These are phyloP conservation scores for Megalurothrips usitatus DNA, from an alignment of 2,888 invertebrate species.

Conservation along the genomic window DNA sequence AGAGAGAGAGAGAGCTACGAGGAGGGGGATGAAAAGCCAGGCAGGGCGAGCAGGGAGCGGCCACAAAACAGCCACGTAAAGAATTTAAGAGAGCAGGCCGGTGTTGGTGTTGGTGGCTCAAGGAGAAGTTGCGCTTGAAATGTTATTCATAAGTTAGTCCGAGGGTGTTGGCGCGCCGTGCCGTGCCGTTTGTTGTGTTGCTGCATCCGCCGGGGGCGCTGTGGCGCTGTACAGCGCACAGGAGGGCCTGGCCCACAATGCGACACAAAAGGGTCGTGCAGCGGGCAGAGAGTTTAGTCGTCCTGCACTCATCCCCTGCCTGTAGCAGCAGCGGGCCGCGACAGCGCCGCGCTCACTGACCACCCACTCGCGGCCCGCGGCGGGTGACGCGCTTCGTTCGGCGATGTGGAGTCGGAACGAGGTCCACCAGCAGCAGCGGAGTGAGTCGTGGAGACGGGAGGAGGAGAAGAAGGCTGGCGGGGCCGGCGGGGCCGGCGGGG, in stretches of 20 bases:
- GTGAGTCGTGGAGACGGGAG: no score
- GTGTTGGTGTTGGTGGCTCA: background rate
- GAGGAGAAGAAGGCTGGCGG: no score
- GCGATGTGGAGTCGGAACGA: no score
- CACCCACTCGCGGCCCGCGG: no score
- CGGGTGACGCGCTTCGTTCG: no score
- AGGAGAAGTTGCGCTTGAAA: background rate
- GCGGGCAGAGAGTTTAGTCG: no score
- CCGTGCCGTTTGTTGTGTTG: background rate
- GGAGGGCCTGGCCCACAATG: background rate
- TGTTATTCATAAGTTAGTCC: constrained; percentile 23
- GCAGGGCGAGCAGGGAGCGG: background rate
- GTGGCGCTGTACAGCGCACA: background rate
- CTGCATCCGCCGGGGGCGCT: background rate
- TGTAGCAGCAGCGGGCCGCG: no score
- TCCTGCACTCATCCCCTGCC: no score
- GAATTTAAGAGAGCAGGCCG: constrained; percentile 8
- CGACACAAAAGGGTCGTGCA: no score
- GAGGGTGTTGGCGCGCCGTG: background rate
- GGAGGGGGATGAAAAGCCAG: background rate
- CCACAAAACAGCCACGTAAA: background rate
- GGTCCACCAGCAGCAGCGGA: no score
- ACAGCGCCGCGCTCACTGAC: no score
- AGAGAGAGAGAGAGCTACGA: background rate
- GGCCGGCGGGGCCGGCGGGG: no score